Evolutionary conservation across 2,797 vertebrate genomes (phyloP), one percentile per base, ranked within the genome.

Genomic region (Neosilurus hyrtlii): DNA sequence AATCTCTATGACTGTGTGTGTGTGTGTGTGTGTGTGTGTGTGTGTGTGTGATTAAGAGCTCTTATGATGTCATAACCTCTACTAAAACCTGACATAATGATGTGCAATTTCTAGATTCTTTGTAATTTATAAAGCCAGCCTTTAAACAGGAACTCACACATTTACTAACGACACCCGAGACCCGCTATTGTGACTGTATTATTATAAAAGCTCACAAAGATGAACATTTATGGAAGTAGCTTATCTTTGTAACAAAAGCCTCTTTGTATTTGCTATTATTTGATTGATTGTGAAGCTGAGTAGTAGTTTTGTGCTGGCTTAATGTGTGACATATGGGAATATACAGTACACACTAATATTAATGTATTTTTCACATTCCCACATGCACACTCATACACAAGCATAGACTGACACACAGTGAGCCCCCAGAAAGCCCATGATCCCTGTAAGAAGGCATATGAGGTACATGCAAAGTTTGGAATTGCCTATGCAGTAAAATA

Each of bases 51-150:
- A 74, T 51, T 84, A 82, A 49, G 54, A 56, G 71, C 70, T 82
- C 66, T 71, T 74, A 82, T 11, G 82, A 84, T 86, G 70, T 84
- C 80, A 84, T 86, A 79, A 81, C 56, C 77, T 79, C 74, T 81
- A 82, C 84, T 84, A 83, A 79, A 81, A 79, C 59, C 59, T 49
- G 43, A 52, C 74, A 71, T 67, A 75, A 71, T 63, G 26, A 63
- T 61, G 65, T 74, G 68, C 56, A 59, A 78, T 78, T 72, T 82
- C 61, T 12, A 5, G 51, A 71, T 67, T 78, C 43, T 82, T 85
- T 82, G 65, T 80, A 62, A 84, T 84, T 71, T 77, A 79, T 65
- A 67, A 84, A 74, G 78, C 82, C 82, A 86, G 82, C 85, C 82
- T 79, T 68, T 57, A 22, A 72, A 77, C 52, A 72, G 14, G 37